A percentile compares a stretch with the other conserved stretches of the same genome.
phyloP scores from a whole-genome alignment of 2,888 invertebrate genomes.

The Lepidocyrtinus sp. region DNA sequence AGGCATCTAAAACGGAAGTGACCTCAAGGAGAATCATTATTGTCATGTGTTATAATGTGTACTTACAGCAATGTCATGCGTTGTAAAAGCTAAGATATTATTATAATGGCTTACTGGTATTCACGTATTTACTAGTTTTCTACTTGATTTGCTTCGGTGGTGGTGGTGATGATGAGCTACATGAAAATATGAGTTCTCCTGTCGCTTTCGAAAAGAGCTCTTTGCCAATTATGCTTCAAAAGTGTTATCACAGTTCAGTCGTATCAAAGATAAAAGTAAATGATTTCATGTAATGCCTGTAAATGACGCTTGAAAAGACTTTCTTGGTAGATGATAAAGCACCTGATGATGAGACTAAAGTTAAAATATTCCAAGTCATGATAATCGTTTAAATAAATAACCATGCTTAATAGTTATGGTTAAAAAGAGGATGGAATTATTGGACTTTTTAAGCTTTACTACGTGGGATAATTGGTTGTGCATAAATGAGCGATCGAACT shows the following conservation, averaged over 20 bases:
- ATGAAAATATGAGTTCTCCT: constrained; percentile 4
- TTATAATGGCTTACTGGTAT: neutral
- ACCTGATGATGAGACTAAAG: neutral
- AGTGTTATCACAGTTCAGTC: too few species aligned
- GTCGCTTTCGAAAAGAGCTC: constrained; percentile 31
- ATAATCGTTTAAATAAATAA: neutral
- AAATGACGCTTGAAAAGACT: too few species aligned
- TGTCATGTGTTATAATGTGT: neutral
- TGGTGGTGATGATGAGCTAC: neutral
- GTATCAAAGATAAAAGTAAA: too few species aligned
- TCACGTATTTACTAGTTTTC: neutral
- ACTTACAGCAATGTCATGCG: neutral
- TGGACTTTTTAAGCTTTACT: constrained; percentile 24
- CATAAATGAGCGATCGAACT: neutral
- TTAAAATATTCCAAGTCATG: neutral
- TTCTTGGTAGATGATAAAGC: neutral
- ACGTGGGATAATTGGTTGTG: neutral
- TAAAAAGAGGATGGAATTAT: constrained; percentile 43
- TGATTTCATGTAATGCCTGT: too few species aligned
- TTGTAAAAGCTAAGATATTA: neutral
- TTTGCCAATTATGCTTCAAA: neutral
- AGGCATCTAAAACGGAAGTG: constrained; percentile 17
- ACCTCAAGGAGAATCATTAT: neutral
- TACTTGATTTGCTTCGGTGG: neutral
- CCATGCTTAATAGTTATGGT: constrained; percentile 15